Conservation (phyloP, 2,888 invertebrate genomes). For the Pomacea canaliculata region DNA sequence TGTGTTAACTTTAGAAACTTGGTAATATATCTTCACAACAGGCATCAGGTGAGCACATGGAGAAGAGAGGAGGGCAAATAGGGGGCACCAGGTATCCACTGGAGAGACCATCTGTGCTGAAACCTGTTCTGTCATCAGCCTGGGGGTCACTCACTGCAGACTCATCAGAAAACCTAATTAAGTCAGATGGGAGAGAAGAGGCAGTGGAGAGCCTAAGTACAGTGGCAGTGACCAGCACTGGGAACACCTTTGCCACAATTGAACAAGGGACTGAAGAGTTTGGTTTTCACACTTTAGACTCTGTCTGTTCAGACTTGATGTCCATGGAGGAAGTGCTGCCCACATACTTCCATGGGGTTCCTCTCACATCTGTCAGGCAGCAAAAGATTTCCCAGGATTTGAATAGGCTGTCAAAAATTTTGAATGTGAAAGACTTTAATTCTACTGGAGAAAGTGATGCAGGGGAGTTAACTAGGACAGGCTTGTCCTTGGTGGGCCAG, state of each 20-base stretch:
- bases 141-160: conserved; percentile 11
- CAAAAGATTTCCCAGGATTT: conserved; percentile 59
- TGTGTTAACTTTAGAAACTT: too few relatives aligned
- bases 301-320: conserved; percentile 55
- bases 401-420: conserved; percentile 51
- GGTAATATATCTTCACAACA: background rate
- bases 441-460: conserved; percentile 46
- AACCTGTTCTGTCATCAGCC: conserved; percentile 17
- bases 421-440: conserved; percentile 56
- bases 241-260: conserved; percentile 31
- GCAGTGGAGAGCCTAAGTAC: conserved; percentile 1
- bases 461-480: conserved; percentile 24
- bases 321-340: conserved; percentile 58
- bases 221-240: conserved; percentile 23
- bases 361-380: conserved; percentile 54
- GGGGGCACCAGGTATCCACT: background rate
- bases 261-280: conserved; percentile 29
- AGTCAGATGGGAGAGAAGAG: background rate
- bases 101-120: conserved; percentile 14
- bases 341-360: conserved; percentile 56
- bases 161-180: background rate
- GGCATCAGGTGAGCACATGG: background rate
- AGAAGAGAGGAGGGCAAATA: background rate
- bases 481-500: background rate
- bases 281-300: conserved; percentile 43